A percentile compares a stretch with the other conserved stretches of the same genome.
Conservation (phyloP, 2,888 invertebrate genomes). For the Odontocolon sp. region DNA sequence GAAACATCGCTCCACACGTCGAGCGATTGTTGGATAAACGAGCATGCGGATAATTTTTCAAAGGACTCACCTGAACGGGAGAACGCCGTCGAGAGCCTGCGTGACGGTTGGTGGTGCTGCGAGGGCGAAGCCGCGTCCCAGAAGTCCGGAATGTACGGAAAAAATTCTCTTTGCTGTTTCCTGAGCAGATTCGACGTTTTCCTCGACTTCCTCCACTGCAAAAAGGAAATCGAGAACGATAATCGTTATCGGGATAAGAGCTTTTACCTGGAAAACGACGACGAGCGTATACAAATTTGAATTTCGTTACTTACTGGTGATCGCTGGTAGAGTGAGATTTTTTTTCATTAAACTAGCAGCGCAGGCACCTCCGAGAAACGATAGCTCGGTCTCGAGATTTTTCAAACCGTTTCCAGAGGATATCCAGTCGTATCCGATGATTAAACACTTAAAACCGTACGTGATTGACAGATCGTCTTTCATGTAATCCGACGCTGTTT, state of each 20-base stretch:
- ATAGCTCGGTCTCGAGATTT: constrained; percentile 93
- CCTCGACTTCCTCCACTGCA: constrained; percentile 86
- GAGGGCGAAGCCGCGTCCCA: constrained; percentile 95
- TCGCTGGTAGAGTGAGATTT: constrained; percentile 86
- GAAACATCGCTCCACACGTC: background rate
- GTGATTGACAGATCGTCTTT: constrained; percentile 92
- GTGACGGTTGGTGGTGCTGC: constrained; percentile 93
- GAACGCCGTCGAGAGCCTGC: constrained; percentile 94
- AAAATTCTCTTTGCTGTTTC: constrained; percentile 82
- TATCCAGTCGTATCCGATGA: constrained; percentile 92
- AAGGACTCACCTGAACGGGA: constrained; percentile 89
- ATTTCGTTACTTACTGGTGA: constrained; percentile 81
- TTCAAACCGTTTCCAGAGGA: constrained; percentile 83
- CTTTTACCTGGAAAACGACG: background rate
- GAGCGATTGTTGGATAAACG: background rate
- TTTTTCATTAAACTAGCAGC: constrained; percentile 94
- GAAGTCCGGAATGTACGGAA: constrained; percentile 87
- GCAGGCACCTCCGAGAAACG: constrained; percentile 95
- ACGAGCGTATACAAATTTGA: background rate
- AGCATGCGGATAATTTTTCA: constrained; percentile 24
- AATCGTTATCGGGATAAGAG: background rate
- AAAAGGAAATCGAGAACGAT: constrained; percentile 17
- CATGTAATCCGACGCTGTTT: constrained; percentile 97
- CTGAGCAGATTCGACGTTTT: constrained; percentile 88
- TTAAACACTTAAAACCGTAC: constrained; percentile 91